These are phyloP conservation scores for Harmothoe impar DNA, from an alignment of 2,888 invertebrate species.

Conservation along the genomic window DNA sequence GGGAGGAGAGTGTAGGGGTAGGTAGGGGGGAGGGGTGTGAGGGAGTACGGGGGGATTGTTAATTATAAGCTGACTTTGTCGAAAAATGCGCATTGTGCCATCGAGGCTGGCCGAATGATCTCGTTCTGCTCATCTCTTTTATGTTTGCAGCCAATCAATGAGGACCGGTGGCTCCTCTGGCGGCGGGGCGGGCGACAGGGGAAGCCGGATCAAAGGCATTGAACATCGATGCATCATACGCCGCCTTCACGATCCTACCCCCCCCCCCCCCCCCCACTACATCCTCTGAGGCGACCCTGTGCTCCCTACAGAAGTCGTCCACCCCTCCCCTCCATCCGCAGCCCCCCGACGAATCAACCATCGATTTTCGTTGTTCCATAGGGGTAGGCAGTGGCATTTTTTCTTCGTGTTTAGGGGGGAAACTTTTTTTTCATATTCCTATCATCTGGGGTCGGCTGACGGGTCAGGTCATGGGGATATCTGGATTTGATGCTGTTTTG, in stretches of 20 bases:
- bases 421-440: neutral
- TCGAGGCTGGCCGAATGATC: slow-evolving; percentile 60
- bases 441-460: neutral
- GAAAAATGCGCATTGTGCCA: slow-evolving; percentile 59
- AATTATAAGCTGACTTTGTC: slow-evolving; percentile 57
- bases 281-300: neutral
- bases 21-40: neutral
- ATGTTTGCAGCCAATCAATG: slow-evolving; percentile 58
- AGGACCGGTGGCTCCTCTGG: slow-evolving; percentile 14
- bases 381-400: slow-evolving; percentile 17
- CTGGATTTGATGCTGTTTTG: slow-evolving; percentile 2
- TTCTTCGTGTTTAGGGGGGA: slow-evolving; percentile 10
- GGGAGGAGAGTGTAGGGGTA: neutral
- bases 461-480: neutral
- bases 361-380: slow-evolving; percentile 45
- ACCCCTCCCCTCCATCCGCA: neutral
- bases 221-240: slow-evolving; percentile 51
- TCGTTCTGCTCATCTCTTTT: slow-evolving; percentile 53
- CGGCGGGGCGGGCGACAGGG: slow-evolving; percentile 40
- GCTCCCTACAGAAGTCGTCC: slow-evolving; percentile 33
- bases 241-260: neutral
- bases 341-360: slow-evolving; percentile 36
- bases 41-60: slow-evolving; percentile 1
- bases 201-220: slow-evolving; percentile 52
- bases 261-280: neutral